These are phyloP conservation scores for Stenodema calcarata DNA, from an alignment of 2,888 invertebrate genomes.

Conservation along the genomic window DNA sequence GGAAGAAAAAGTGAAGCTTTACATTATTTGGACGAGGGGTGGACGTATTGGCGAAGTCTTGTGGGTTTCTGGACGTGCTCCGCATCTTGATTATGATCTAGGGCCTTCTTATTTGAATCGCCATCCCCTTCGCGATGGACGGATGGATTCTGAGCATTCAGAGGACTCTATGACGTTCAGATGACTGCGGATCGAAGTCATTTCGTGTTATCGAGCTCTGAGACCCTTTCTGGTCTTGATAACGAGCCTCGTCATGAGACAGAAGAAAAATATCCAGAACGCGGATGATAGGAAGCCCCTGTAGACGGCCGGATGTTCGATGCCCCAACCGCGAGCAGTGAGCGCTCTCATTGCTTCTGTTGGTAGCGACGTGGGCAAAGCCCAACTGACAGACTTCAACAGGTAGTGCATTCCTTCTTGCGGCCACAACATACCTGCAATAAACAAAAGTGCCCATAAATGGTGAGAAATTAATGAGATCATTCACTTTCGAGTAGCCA, in stretches of 20 bases:
- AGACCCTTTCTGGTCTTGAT: slow-evolving; percentile 61
- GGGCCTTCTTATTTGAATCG: no score
- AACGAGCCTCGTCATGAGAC: slow-evolving; percentile 67
- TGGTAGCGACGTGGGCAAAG: slow-evolving; percentile 81
- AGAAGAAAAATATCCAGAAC: slow-evolving; percentile 69
- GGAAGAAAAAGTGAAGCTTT: no score
- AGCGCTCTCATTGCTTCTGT: slow-evolving; percentile 78
- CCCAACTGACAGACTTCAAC: slow-evolving; percentile 68
- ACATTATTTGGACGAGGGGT: no score
- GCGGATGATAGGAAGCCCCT: slow-evolving; percentile 73
- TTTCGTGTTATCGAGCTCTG: slow-evolving; percentile 8
- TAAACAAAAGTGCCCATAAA: not conserved
- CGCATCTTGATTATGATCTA: no score
- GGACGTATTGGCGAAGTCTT: no score
- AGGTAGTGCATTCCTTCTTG: slow-evolving; percentile 70
- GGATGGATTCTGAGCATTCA: no score
- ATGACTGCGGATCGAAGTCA: not conserved
- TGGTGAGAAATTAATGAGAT: not conserved
- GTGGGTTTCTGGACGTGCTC: no score
- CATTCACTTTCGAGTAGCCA: no score
- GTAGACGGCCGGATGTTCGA: slow-evolving; percentile 74
- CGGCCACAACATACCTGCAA: slow-evolving; percentile 69
- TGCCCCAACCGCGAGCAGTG: slow-evolving; percentile 76
- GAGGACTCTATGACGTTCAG: no score
- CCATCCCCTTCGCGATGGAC: no score